Percentiles rank a stretch among this genome's conserved stretches.
Conservation (phyloP, 2,888 invertebrate genomes). For the Drosophila yooni region DNA sequence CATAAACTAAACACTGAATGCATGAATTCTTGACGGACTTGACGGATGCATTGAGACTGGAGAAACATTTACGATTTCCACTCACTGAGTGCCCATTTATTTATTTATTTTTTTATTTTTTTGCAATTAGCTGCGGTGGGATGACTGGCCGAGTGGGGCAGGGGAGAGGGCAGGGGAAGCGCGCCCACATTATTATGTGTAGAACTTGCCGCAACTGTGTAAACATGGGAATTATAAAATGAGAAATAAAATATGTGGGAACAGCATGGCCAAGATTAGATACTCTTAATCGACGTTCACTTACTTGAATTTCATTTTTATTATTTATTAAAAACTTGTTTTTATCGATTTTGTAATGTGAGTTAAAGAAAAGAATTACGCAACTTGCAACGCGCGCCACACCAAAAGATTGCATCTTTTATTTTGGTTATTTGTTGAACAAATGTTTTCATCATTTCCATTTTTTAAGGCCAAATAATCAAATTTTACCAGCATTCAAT, state of each 20-base stretch:
- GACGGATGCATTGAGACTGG: conserved; percentile 10
- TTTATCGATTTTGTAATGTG: too few species aligned
- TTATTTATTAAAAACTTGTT: background rate
- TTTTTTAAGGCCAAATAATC: background rate
- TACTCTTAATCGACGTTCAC: background rate
- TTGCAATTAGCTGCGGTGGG: conserved; percentile 18
- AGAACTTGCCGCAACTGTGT: background rate
- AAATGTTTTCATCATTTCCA: background rate
- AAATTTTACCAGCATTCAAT: background rate
- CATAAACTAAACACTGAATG: conserved; percentile 49
- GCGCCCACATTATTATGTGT: conserved; percentile 18
- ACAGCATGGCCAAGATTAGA: background rate
- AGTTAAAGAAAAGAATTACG: too few species aligned
- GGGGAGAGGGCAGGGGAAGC: background rate
- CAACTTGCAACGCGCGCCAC: background rate
- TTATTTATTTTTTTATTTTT: background rate
- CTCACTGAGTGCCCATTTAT: conserved; percentile 1
- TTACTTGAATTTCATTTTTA: background rate
- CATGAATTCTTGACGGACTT: conserved; percentile 15
- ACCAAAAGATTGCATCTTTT: background rate
- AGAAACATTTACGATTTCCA: conserved; percentile 6
- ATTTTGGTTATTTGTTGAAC: background rate
- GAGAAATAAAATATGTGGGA: background rate
- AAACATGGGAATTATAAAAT: background rate
- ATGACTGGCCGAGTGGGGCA: background rate